Conservation (phyloP, 2,888 invertebrate genomes). For the Rotaria magnacalcarata region DNA sequence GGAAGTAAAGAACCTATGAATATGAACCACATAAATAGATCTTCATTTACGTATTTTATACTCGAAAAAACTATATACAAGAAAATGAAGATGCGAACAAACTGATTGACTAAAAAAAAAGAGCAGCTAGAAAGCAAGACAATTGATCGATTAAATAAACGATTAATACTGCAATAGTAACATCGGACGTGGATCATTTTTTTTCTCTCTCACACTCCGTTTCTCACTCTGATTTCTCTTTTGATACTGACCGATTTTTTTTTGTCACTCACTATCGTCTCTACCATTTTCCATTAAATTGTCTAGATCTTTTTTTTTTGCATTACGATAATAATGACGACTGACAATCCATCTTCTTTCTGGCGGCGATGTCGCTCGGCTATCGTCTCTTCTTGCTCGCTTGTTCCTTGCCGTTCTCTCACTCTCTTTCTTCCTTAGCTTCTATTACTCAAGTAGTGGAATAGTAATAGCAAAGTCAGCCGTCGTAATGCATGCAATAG, state of each 20-base stretch:
- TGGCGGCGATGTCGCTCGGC: neutral
- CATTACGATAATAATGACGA: neutral
- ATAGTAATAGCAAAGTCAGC: slow-evolving; percentile 17
- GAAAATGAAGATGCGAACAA: neutral
- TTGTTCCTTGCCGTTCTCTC: slow-evolving; percentile 7
- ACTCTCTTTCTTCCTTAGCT: neutral
- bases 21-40: neutral
- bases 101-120: neutral
- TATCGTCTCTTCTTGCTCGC: slow-evolving; percentile 2
- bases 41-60: neutral
- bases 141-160: slow-evolving; percentile 18
- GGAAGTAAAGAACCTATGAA: neutral
- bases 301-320: slow-evolving; percentile 8
- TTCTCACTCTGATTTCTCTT: neutral
- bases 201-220: neutral
- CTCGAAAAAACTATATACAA: neutral
- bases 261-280: slow-evolving; percentile 26
- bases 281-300: slow-evolving; percentile 30
- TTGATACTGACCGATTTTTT: slow-evolving; percentile 34
- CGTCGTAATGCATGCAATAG: neutral
- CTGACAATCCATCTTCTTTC: slow-evolving; percentile 35
- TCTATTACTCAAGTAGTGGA: slow-evolving; percentile 17
- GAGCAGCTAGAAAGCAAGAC: neutral
- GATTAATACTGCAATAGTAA: neutral
- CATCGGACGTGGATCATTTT: neutral